Percentiles rank a stretch among this genome's conserved stretches.
Evolutionary conservation across 2,888 invertebrate species (phyloP).

Genomic region (Zootermopsis nevadensis): DNA sequence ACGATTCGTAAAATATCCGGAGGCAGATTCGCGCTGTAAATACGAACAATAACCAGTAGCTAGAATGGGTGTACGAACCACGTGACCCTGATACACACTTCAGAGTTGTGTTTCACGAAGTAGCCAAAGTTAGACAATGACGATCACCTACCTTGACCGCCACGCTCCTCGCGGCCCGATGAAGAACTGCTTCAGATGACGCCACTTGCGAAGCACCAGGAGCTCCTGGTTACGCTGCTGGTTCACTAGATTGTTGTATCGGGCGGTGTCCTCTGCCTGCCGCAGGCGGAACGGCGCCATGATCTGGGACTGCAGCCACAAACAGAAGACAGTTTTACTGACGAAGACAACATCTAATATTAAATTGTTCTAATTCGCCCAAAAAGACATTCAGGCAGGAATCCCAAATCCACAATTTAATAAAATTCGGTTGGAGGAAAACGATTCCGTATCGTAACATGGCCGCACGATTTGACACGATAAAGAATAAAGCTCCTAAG

Average conservation of each 20-base stretch:
- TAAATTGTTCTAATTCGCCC: too few relatives aligned
- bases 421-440: too few relatives aligned
- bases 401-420: too few relatives aligned
- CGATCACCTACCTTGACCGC: constrained; percentile 57
- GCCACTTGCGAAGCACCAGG: constrained; percentile 68
- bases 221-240: constrained; percentile 66
- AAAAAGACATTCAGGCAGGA: too few relatives aligned
- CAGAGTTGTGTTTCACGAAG: not conserved
- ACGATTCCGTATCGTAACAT: too few relatives aligned
- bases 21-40: too few relatives aligned
- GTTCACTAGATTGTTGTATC: constrained; percentile 65
- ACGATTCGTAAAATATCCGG: too few relatives aligned
- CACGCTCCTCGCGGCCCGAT: constrained; percentile 68
- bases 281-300: constrained; percentile 66
- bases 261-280: constrained; percentile 66
- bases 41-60: too few relatives aligned
- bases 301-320: constrained; percentile 64
- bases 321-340: not conserved
- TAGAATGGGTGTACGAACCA: not conserved
- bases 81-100: not conserved
- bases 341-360: too few relatives aligned
- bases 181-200: constrained; percentile 67
- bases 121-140: not conserved
- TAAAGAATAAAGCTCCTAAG: too few relatives aligned
- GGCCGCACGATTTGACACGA: too few relatives aligned